These are phyloP conservation scores for Pycnonotus jocosus DNA, from an alignment of 2,113 vertebrate species.

Conservation along the genomic window DNA sequence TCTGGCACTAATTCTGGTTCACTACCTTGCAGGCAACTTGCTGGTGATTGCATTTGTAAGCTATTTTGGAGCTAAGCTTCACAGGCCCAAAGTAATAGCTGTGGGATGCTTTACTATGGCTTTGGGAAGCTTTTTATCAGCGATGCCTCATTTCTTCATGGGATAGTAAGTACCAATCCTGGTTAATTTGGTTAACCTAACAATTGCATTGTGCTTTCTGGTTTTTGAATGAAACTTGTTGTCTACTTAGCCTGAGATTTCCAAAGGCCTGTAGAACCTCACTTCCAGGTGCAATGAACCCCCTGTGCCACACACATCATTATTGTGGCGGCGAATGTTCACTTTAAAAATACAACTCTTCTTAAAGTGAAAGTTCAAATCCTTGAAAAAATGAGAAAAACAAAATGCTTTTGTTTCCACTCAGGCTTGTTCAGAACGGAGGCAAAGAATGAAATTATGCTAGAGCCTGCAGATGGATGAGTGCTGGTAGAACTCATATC, in stretches of 20 bases:
- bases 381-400: fast-evolving
- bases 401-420: not conserved
- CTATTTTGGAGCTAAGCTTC: constrained; percentile 88
- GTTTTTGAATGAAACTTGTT: not conserved
- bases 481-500: not conserved
- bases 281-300: fast-evolving
- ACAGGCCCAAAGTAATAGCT: constrained; percentile 86
- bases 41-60: constrained; percentile 87
- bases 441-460: not conserved
- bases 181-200: not conserved
- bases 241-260: not conserved
- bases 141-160: constrained; percentile 94
- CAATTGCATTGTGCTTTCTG: not conserved
- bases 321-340: not conserved
- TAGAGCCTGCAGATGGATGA: not conserved
- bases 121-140: constrained; percentile 77
- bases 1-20: not conserved
- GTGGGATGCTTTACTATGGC: constrained; percentile 82
- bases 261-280: not conserved
- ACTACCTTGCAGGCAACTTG: constrained; percentile 81
- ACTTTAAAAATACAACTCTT: not conserved
- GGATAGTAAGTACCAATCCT: constrained; percentile 78
- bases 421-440: not conserved
- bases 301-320: fast-evolving
- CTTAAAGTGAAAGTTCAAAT: not conserved